Base-by-base conservation (phyloP, 2,888 invertebrate genomes). In the Troides oblongomaculatus region DNA sequence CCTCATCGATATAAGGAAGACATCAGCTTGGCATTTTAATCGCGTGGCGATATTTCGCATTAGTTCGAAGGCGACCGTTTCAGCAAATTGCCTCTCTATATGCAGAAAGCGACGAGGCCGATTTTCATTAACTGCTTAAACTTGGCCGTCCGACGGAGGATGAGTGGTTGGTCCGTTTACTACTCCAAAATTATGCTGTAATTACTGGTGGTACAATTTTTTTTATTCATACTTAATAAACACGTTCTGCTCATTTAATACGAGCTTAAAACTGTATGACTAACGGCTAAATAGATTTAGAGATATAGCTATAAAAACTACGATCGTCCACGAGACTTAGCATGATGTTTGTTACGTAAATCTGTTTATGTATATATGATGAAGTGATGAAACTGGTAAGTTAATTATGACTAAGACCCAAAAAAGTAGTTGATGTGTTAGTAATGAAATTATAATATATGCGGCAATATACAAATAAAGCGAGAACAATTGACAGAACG, bases 81-180 rank as follows among this genome's bases (percentile, higher is more conserved):
- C 79, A 86, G 81, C 84, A 87, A 89, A 89, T 87, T 86, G 82
- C 86, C 87, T 84, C 85, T 88, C 87, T 88, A 85, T 89, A 89
- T 89, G 89, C 89, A 88, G 86, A 88, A 86, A 89, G 82, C 85
- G 82, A 77, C 79, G 78, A 80, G 84, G 81, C 82, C 83, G 88
- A 88, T 88, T 89, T 89, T 89, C 88, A 89, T 89, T 89, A 88
- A 87, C 80, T 80, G 83, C 78, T 83, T 81, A 78, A 77, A 81
- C 78, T 76, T 80, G 76, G 77, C 80, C 74, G 74, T 74, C 75
- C 76, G 80, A 82, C 82, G 84, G 81, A 81, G 81, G 78, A 79
- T 77, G 77, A 81, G 76, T 82, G 79, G 78, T 79, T 77, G 70
- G 71, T 46, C 73, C 62, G 75, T 79, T 79, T 18, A 65, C 69